A percentile compares a stretch with the other conserved stretches of the same genome.
phyloP scores from a whole-genome alignment of 2,888 invertebrate genomes.

The Lasioglossum morio region DNA sequence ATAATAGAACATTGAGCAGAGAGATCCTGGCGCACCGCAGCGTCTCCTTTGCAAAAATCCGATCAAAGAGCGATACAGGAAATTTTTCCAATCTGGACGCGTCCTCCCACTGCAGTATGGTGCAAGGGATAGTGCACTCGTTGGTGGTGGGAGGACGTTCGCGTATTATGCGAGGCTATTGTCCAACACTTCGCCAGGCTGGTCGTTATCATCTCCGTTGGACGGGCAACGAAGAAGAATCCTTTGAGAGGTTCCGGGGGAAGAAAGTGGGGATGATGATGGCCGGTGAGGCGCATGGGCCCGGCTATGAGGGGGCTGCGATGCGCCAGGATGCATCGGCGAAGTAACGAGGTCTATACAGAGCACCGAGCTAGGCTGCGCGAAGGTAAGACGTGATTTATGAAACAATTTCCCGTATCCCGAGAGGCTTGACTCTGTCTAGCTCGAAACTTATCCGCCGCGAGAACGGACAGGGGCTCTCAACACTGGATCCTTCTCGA shows the following conservation, averaged over 20 bases:
- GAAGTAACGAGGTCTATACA: conserved; percentile 60
- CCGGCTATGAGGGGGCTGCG: conserved; percentile 12
- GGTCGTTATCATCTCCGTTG: conserved; percentile 63
- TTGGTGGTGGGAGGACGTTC: conserved; percentile 10
- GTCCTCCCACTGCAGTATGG: not conserved
- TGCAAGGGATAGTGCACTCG: not conserved
- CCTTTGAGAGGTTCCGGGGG: conserved; percentile 48
- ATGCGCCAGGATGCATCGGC: conserved; percentile 39
- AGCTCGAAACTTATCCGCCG: conserved; percentile 49
- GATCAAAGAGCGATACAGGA: conserved; percentile 24
- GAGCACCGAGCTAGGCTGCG: conserved; percentile 43
- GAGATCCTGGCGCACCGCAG: not conserved
- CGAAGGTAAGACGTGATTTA: conserved; percentile 66
- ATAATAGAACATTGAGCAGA: not conserved
- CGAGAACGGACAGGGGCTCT: conserved; percentile 28
- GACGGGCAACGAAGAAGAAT: conserved; percentile 46
- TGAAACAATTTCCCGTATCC: conserved; percentile 68
- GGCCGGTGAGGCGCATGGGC: not conserved
- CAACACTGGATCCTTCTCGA: not conserved
- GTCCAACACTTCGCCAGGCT: conserved; percentile 35
- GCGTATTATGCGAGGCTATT: conserved; percentile 53
- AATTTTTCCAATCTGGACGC: conserved; percentile 28
- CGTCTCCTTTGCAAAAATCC: conserved; percentile 13
- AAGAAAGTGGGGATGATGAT: conserved; percentile 25
- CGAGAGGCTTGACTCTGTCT: conserved; percentile 39